These are phyloP conservation scores for Archips xylosteana DNA, from an alignment of 2,888 invertebrate genomes.

Conservation along the genomic window DNA sequence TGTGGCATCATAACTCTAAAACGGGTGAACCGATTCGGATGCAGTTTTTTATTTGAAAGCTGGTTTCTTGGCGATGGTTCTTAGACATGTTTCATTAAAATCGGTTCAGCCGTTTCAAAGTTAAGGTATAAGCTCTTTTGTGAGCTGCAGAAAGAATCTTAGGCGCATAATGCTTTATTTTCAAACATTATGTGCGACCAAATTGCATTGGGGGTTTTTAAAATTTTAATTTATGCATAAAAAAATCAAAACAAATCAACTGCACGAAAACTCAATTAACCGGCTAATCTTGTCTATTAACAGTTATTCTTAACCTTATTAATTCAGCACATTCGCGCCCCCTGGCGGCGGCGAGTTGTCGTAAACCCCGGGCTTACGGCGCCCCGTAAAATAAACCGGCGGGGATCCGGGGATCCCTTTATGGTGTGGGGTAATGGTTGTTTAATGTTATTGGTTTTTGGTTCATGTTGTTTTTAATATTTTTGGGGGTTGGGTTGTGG, in stretches of 20 bases:
- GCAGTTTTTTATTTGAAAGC: no score
- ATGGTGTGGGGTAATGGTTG: constrained; percentile 14
- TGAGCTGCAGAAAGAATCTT: no score
- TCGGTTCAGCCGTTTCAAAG: no score
- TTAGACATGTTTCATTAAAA: no score
- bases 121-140: no score
- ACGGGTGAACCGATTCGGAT: no score
- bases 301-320: background rate
- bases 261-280: background rate
- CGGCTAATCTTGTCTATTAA: background rate
- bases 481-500: background rate
- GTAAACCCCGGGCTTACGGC: constrained; percentile 50
- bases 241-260: background rate
- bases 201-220: no score
- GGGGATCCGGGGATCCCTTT: constrained; percentile 22
- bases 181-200: no score
- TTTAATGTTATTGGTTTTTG: constrained; percentile 14
- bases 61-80: no score
- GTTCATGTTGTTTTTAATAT: constrained; percentile 7
- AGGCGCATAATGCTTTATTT: no score
- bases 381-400: constrained; percentile 70
- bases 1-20: no score
- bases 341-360: background rate
- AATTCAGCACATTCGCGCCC: background rate
- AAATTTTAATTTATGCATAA: no score